Evolutionary conservation across 1,140 invertebrate species (phyloP), one percentile per base, ranked within the genome.

Genomic region (Yoshiicerus persimilis): DNA sequence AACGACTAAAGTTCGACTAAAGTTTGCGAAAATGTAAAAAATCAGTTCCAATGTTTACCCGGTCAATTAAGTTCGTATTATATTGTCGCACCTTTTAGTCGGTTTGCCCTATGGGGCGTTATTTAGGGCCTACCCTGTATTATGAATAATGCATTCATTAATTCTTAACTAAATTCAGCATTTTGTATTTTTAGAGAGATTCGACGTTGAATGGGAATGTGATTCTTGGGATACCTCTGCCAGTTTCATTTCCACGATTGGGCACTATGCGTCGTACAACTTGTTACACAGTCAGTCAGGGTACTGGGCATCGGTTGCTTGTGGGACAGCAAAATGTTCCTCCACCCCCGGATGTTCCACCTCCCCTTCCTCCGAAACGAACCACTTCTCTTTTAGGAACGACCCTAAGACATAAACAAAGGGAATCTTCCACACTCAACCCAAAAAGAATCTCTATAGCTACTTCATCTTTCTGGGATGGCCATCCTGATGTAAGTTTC

Each of bases 371-470:
- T 9, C 88, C 88, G n/a, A 89, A 87, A 25, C 66, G 88, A 62
- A 87, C 88, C 16, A 89, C 88, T 16, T 88, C 88, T 13, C 75
- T 88, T n/a, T 20, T 86, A 25, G 84, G 38, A 32, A 75, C 84
- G n/a, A 83, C 77, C 1, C 36, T 41, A 23, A 84, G 62, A 85
- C 80, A 66, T 30, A 85, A 36, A 70, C 83, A 47, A 84, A 87
- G 84, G 38, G 87, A 88, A 47, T 39, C 87, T 5, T 34, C 86
- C 13, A 87, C 88, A 10, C 38, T 87, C 25, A 90, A 90, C 84
- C 89, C 89, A 62, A 90, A 90, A 36, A 80, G 89, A 86, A 86
- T 90, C 38, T 88, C 87, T n/a, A 88, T 90, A 25, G 89, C 89
- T 5, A 90, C 89, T 41, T 90, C 89, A 0, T 85, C 89, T 5